Evolutionary conservation across 2,113 vertebrate genomes (phyloP), one percentile per base, ranked within the genome.

Genomic region (Serinus canaria): DNA sequence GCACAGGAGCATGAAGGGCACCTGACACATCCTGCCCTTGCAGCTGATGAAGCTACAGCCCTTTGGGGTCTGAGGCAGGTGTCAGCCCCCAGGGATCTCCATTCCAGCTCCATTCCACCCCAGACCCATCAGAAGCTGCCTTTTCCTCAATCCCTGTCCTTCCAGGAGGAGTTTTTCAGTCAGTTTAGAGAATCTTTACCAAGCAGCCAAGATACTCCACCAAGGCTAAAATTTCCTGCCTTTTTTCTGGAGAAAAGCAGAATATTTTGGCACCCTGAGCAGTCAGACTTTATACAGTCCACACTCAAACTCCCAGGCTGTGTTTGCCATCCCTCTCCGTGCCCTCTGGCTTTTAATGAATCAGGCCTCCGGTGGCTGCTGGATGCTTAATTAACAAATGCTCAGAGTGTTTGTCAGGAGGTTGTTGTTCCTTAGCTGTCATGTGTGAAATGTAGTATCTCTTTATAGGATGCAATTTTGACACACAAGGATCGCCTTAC

Each of bases 401-500:
- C 63, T 81, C 50, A 5, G 9, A 91, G 73, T 74, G 58, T 62
- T 87, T 91, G 89, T 77, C 83, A 66, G 83, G 90, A 7, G 17
- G 73, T 89, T 84, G 93, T 64, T 92, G 56, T 94, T 92, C 97
- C 97, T 82, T 33, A 90, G 97, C 85, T 94, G 97, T 94, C 96
- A 97, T 97, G 96, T 98, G 96, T 97, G 94, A 97, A 97, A 96
- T 96, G 94, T 80, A 98, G 98, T 98, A 96, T 98, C 97, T 98
- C 97, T 98, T 98, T 98, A 28, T 98, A 98, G 98, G 98, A 89
- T 98, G 97, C 98, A 98, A 77, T 98, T 98, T 98, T 98, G 98
- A 98, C 90, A 93, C 98, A 77, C 98, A 98, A 93, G 97, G 97
- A 92, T 91, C 98, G 94, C 97, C 98, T 97, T 98, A 97, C 96